Evolutionary conservation across 2,888 invertebrate species (phyloP).

Genomic region (Netelia inedita): DNA sequence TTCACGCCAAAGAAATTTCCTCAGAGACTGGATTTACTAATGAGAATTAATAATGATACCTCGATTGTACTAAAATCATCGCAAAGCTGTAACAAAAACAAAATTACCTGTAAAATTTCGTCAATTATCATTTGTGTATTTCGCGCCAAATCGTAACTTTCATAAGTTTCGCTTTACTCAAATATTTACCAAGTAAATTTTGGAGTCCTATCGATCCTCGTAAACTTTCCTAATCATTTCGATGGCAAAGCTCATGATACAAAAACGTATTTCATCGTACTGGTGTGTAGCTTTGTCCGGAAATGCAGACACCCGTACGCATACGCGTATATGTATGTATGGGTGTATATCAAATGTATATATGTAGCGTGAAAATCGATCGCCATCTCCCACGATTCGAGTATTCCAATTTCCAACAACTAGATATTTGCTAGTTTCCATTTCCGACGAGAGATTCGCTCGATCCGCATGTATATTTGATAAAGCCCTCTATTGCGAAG

Average conservation of each 20-base stretch:
- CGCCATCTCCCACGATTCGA: constrained; percentile 46
- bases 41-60: not conserved
- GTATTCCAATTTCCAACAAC: constrained; percentile 65
- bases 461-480: constrained; percentile 68
- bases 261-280: not conserved
- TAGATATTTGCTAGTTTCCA: constrained; percentile 68
- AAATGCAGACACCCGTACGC: constrained; percentile 29
- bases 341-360: constrained; percentile 23
- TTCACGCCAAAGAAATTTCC: not conserved
- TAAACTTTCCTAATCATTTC: not conserved
- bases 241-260: not conserved
- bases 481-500: constrained; percentile 57
- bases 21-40: not conserved
- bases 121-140: too few relatives aligned
- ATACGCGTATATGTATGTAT: constrained; percentile 1
- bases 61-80: constrained; percentile 2
- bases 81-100: not conserved
- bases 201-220: not conserved
- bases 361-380: constrained; percentile 59
- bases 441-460: constrained; percentile 66
- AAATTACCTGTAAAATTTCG: too few relatives aligned
- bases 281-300: constrained; percentile 9
- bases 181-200: too few relatives aligned
- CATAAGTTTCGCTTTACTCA: too few relatives aligned
- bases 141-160: too few relatives aligned